Evolutionary conservation across 2,113 vertebrate genomes (phyloP).

Genomic region (Bucco capensis): DNA sequence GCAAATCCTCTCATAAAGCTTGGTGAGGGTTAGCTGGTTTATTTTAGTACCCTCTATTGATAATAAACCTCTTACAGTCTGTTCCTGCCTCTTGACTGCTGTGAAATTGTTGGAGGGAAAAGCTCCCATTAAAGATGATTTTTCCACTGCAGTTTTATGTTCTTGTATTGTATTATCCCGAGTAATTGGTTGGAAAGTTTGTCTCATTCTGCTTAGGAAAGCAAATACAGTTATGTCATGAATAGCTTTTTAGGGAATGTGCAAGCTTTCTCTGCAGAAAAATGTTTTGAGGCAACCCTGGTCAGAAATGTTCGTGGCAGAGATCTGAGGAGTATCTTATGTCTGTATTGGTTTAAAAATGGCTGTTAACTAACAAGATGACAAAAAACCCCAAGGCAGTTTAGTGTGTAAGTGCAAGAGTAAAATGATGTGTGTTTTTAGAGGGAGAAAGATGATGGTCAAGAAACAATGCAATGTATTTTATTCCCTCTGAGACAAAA

Average conservation of each 20-base stretch:
- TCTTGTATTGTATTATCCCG: not conserved
- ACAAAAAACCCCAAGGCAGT: not conserved
- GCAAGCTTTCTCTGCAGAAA: not conserved
- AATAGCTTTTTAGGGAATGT: not conserved
- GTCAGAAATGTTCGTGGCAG: not conserved
- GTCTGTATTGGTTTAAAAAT: not conserved
- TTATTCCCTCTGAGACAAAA: too few relatives aligned
- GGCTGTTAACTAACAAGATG: not conserved
- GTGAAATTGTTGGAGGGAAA: not conserved
- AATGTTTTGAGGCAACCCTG: not conserved
- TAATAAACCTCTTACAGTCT: not conserved
- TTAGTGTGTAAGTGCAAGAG: not conserved
- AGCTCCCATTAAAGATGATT: not conserved
- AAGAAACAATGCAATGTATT: not conserved
- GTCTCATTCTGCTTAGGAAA: not conserved
- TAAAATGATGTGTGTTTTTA: not conserved
- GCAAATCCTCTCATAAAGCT: not conserved
- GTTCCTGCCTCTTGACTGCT: not conserved
- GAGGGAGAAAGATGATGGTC: not conserved
- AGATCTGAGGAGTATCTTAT: not conserved
- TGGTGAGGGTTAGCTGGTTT: not conserved
- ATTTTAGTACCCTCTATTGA: not conserved
- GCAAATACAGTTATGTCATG: not conserved
- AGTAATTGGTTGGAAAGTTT: not conserved
- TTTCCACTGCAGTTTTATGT: not conserved